A percentile compares a stretch with the other conserved stretches of the same genome.
Conservation (phyloP, 2,888 invertebrate genomes). For the Itoplectis maculator region DNA sequence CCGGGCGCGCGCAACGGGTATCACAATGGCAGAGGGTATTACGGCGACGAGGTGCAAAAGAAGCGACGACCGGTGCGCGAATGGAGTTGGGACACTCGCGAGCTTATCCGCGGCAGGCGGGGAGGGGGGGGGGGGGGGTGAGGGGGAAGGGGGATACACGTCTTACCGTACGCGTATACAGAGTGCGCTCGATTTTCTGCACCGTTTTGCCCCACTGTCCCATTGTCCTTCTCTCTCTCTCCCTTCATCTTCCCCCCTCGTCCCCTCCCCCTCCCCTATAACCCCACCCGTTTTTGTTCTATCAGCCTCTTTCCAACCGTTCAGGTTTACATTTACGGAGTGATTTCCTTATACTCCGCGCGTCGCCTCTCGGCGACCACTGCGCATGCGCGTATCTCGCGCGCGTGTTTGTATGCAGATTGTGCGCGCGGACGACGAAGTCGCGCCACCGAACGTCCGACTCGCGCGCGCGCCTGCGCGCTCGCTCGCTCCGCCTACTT, state of each 20-base stretch:
- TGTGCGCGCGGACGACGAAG: conserved; percentile 42
- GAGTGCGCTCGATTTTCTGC: too few relatives aligned
- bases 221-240: too few relatives aligned
- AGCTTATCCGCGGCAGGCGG: too few relatives aligned
- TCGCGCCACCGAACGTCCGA: conserved; percentile 33
- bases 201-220: too few relatives aligned
- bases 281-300: conserved; percentile 22
- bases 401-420: conserved; percentile 77
- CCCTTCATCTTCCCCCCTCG: conserved; percentile 41
- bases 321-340: conserved; percentile 79
- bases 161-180: conserved; percentile 22
- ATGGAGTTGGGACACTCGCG: conserved; percentile 1
- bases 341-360: conserved; percentile 75
- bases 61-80: conserved; percentile 27
- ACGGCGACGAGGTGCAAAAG: conserved; percentile 31
- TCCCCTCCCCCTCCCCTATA: conserved; percentile 14
- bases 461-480: conserved; percentile 12
- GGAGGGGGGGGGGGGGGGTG: not conserved
- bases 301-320: conserved; percentile 65
- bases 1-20: conserved; percentile 54
- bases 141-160: conserved; percentile 38
- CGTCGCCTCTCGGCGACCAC: not conserved
- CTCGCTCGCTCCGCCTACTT: conserved; percentile 52
- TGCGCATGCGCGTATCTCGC: conserved; percentile 48
- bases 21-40: conserved; percentile 35